phyloP scores from a whole-genome alignment of 2,113 vertebrate species.

The Vulpes lagopus region DNA sequence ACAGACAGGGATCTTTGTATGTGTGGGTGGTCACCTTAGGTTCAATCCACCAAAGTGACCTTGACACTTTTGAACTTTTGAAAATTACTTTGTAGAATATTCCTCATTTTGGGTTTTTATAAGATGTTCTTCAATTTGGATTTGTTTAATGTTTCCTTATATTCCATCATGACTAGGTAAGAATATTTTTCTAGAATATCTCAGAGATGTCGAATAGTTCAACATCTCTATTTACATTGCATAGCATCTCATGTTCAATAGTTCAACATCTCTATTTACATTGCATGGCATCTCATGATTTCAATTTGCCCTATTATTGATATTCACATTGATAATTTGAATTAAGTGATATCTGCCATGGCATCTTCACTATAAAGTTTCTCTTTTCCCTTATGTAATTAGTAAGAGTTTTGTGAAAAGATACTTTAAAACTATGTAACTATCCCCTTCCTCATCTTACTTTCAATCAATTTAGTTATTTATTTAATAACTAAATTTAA shows the following conservation, averaged over 20 bases:
- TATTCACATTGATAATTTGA: neutral
- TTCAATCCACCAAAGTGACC: neutral
- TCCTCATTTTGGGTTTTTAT: neutral
- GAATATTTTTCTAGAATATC: neutral
- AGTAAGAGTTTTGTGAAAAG: neutral
- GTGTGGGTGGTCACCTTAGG: neutral
- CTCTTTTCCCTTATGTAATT: neutral
- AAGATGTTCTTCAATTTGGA: neutral
- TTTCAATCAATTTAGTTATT: neutral
- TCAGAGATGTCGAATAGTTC: neutral
- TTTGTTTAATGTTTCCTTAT: neutral
- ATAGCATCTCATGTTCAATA: neutral
- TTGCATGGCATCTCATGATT: neutral
- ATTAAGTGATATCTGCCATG: neutral
- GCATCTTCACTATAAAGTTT: neutral
- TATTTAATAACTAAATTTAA: constrained; percentile 3
- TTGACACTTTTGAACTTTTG: neutral
- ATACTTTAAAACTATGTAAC: neutral
- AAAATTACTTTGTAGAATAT: constrained; percentile 1
- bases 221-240: neutral
- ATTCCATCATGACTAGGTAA: constrained; percentile 16
- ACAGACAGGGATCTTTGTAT: neutral
- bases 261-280: neutral
- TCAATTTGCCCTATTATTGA: neutral
- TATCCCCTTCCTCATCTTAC: neutral